Evolutionary conservation across 2,797 vertebrate genomes (phyloP), one percentile per base, ranked within the genome.

Genomic region (Muscicapa comitata): DNA sequence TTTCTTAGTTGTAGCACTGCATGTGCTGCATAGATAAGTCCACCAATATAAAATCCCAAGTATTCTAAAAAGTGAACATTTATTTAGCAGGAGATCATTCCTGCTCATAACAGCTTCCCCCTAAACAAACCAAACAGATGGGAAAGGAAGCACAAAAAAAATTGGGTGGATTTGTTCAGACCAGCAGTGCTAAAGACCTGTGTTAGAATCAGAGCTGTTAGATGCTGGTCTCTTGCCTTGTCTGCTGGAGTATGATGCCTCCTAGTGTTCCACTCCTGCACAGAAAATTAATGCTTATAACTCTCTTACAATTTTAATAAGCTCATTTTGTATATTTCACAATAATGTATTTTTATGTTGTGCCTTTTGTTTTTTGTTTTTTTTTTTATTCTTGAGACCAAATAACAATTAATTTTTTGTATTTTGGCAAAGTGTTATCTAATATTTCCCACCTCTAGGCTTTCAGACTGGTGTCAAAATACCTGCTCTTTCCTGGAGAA

Each of bases 381-480:
- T 31, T 40, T 40, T 17, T 73, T 10, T 42, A 33, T 67, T 70
- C 7, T 37, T 57, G 26, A 79, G 38, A 28, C 42, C 1, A 1
- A 79, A 66, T 54, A 75, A 61, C 63, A 9, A 33, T 67, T 75
- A 88, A 1, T 47, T 51, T 45, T 61, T 65, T 73, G 9, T 72
- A 7, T 81, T 91, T 90, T 51, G 20, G n/a, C 25, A 11, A 88
- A 81, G 31, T 76, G 6, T 70, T 75, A n/a, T 23, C 7, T 48
- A 11, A n/a, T 55, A 70, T 47, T 73, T 93, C 33, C 20, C 18
- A 54, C 17, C 15, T 77, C 1, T 17, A 55, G 51, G 17, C 55
- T 86, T 84, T 79, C 45, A 77, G 59, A 11, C 45, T 87, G 65
- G 7, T 85, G 57, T 48, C 61, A 77, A 23, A 86, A 77, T 94